These are phyloP conservation scores for Brenthis ino DNA, from an alignment of 2,888 invertebrate species.

Conservation along the genomic window DNA sequence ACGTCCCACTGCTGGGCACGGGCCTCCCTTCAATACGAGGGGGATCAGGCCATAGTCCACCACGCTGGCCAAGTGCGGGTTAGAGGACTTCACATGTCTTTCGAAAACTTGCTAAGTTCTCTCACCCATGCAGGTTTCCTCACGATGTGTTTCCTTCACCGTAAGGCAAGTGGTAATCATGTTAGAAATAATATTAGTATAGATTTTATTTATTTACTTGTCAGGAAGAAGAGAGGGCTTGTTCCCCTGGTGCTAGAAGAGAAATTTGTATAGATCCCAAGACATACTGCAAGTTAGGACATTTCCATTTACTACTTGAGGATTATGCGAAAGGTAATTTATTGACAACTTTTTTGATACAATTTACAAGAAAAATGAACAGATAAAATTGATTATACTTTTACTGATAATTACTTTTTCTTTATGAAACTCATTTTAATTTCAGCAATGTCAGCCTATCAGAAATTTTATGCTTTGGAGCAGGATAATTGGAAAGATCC, in stretches of 20 bases:
- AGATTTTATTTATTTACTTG: background rate
- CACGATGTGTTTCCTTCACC: too few relatives aligned
- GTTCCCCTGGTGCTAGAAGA: slow-evolving; percentile 77
- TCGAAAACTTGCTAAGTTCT: too few relatives aligned
- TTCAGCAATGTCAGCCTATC: slow-evolving; percentile 97
- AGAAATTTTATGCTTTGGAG: slow-evolving; percentile 92
- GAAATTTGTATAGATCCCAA: slow-evolving; percentile 92
- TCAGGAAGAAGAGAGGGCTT: slow-evolving; percentile 75
- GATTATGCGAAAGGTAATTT: slow-evolving; percentile 95
- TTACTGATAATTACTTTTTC: background rate
- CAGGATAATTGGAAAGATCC: slow-evolving; percentile 94
- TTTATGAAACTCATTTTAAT: slow-evolving; percentile 20
- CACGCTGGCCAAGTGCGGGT: too few relatives aligned
- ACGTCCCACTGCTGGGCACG: too few relatives aligned
- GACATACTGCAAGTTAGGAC: slow-evolving; percentile 97
- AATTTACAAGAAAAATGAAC: too few relatives aligned
- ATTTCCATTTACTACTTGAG: slow-evolving; percentile 95
- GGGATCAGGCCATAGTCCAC: too few relatives aligned
- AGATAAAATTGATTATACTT: background rate
- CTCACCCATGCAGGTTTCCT: too few relatives aligned
- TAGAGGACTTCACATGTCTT: too few relatives aligned
- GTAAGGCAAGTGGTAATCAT: too few relatives aligned
- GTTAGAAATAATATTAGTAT: too few relatives aligned
- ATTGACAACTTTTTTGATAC: background rate
- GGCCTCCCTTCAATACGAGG: too few relatives aligned